These are phyloP conservation scores for Microplitis deprimator DNA, from an alignment of 2,888 invertebrate species.

Conservation along the genomic window DNA sequence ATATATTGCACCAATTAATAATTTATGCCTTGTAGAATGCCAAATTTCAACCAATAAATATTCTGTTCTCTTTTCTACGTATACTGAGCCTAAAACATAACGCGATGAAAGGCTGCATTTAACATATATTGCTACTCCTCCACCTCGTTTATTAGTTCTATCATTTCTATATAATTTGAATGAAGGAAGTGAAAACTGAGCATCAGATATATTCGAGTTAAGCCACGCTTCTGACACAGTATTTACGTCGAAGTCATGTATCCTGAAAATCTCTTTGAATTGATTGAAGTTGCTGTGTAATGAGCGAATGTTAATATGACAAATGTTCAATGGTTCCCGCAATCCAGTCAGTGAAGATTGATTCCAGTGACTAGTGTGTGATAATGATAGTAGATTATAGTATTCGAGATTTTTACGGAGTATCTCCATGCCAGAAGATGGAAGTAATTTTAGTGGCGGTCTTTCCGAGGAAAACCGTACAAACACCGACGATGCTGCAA, in stretches of 20 bases:
- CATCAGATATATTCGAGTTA: slow-evolving; percentile 13
- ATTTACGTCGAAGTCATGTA: neutral
- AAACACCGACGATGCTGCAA: neutral
- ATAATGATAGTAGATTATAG: neutral
- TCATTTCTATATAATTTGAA: slow-evolving; percentile 12
- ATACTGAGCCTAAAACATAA: slow-evolving; percentile 9
- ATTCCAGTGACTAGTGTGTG: neutral
- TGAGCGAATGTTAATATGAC: neutral
- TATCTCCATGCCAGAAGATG: neutral
- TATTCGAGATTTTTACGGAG: neutral
- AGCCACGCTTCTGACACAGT: slow-evolving; percentile 21
- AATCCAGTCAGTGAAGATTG: neutral
- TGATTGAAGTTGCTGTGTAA: neutral
- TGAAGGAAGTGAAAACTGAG: slow-evolving; percentile 7
- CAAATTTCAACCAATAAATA: neutral
- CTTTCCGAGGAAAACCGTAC: neutral
- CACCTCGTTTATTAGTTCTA: neutral
- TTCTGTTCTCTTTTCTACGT: neutral
- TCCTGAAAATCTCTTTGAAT: neutral
- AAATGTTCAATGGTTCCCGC: neutral
- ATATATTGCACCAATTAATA: neutral
- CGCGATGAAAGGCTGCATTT: slow-evolving; percentile 6
- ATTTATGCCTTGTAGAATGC: neutral
- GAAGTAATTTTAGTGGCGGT: neutral
- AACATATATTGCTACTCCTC: neutral